Evolutionary conservation across 2,797 vertebrate genomes (phyloP), one percentile per base, ranked within the genome.

Genomic region (Ctenochaetus hawaiiensis): DNA sequence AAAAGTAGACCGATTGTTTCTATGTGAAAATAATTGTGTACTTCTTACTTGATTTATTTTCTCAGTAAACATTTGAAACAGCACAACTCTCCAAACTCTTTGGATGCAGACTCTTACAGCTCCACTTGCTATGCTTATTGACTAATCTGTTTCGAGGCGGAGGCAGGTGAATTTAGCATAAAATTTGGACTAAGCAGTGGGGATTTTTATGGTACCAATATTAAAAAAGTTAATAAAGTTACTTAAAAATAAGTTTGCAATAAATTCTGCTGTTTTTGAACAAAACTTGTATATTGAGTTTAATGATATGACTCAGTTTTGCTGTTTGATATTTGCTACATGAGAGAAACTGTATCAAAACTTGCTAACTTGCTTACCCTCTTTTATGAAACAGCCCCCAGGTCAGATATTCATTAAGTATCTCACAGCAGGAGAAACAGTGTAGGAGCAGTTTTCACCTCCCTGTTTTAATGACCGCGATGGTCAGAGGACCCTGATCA

Each of bases 401-500:
- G 61, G 59, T 65, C 56, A 62, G 68, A 13, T 30, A 41, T 77
- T 83, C 66, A 83, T 85, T 66, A 67, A 59, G 16, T 17, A 12
- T 85, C 45, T 73, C 61, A 43, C 67, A 75, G 61, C 68, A 58
- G 64, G 37, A 77, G 45, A 72, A 49, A 48, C 13, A 26, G 62
- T 12, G n/a, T 8, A 45, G 53, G 37, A 30, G 18, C 8, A 6
- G 3, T 45, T 71, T 43, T 56, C 30, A 47, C n/a, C 59, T 71
- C 26, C 20, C 41, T 49, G 20, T 72, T 18, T 71, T 72, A 67
- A 73, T 67, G 49, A 81, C 14, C 17, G n/a, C 65, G 67, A 43
- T 67, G 59, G 60, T 78, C 52, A 67, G 57, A 18, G 18, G 63
- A 71, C 49, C n/a, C 23, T 68, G 18, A 83, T 86, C 67, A 67